Evolutionary conservation across 2,113 vertebrate genomes (phyloP).

Genomic region (Platycercus adscitus): DNA sequence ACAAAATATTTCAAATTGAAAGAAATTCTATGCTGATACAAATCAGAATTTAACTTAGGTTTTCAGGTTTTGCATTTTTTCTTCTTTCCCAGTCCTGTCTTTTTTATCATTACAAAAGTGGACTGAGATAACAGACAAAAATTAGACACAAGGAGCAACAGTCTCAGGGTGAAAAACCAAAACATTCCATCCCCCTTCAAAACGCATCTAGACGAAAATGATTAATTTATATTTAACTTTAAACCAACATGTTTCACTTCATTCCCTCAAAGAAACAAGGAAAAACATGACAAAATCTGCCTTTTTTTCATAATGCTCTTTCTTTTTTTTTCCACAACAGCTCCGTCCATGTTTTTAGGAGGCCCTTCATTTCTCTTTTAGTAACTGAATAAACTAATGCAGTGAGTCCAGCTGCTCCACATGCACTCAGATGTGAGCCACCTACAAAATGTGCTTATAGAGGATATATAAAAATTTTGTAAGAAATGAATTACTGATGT

Average conservation of each 20-base stretch:
- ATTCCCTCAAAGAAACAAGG: not conserved
- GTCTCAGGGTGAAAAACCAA: fast-evolving
- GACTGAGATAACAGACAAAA: not conserved
- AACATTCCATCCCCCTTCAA: not conserved
- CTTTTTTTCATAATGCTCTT: not conserved
- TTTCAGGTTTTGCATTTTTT: not conserved
- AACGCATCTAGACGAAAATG: not conserved
- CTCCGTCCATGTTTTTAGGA: not conserved
- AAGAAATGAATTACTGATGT: not conserved
- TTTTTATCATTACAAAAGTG: not conserved
- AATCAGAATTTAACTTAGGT: not conserved
- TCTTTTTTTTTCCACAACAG: not conserved
- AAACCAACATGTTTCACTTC: not conserved
- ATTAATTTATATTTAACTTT: not conserved
- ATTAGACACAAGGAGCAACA: not conserved
- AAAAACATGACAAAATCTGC: not conserved
- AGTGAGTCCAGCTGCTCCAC: not conserved
- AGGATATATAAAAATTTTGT: not conserved
- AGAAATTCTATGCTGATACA: not conserved
- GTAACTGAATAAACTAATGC: not conserved
- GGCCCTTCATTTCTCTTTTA: not conserved
- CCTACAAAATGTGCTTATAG: not conserved
- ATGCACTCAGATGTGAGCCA: not conserved
- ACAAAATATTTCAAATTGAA: not conserved
- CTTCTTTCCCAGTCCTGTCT: not conserved